Evolutionary conservation across 1,140 invertebrate species (phyloP), one percentile per base, ranked within the genome.

Genomic region (Platorchestia sp.): DNA sequence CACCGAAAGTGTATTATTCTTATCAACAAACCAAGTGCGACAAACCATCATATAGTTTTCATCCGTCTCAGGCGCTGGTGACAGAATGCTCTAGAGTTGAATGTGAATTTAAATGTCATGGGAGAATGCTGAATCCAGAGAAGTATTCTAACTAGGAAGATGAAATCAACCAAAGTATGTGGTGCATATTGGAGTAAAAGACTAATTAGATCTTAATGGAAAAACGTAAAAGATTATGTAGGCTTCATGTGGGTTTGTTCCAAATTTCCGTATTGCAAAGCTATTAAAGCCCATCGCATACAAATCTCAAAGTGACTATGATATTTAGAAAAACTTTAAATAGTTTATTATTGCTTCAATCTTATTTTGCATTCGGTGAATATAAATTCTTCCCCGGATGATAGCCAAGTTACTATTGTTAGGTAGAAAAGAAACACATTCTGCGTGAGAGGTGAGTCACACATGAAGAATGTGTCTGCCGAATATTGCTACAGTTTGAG

Each of bases 181-280:
- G 42, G 41, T 42, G 6, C n/a, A 42, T 89, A 42, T 89, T 42
- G 41, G n/a, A 41, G 87, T 1, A 75, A 89, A 41, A 89, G 41
- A 41, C 16, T 89, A 89, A 89, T 89, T 89, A 89, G 36, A 75
- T 75, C 59, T 75, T 89, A 89, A 42, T 89, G 87, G 87, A 89
- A 89, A 41, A 89, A 89, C 87, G 42, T 42, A 89, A 42, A 22
- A 89, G 87, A 89, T 89, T 89, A 42, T 41, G 41, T 14, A 41
- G 36, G n/a, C 16, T 42, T 41, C 87, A 89, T 14, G 5, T 89
- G 27, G 42, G 87, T 19, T 89, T 42, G 3, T 27, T 16, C 41
- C 22, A 89, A 44, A 89, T 22, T 14, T 89, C 36, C 36, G 42
- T 36, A 10, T 16, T 41, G 27, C n/a, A 5, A 89, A 0, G 10